Evolutionary conservation across 2,113 vertebrate genomes (phyloP).

Genomic region (Notarius quadriscutis): DNA sequence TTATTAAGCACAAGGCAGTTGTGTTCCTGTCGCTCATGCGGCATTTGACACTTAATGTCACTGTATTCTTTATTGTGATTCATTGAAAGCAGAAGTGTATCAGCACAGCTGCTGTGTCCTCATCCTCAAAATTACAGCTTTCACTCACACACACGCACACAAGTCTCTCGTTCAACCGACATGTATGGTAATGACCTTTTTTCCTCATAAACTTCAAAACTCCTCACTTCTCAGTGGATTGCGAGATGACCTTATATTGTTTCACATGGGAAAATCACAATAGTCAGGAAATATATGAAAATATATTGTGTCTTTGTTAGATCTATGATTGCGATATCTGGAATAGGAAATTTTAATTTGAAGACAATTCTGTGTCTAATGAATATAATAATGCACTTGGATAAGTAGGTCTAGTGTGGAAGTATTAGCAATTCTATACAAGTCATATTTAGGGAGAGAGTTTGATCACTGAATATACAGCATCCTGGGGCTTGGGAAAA

Average conservation of each 20-base stretch:
- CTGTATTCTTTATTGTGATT: conserved; percentile 27
- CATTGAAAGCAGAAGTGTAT: conserved; percentile 25
- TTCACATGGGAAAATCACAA: conserved; percentile 6
- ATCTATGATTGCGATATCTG: neutral
- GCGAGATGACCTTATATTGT: conserved; percentile 13
- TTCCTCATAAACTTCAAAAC: conserved; percentile 20
- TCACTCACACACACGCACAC: conserved; percentile 11
- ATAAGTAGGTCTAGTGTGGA: neutral
- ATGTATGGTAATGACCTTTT: conserved; percentile 23
- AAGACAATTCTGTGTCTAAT: neutral
- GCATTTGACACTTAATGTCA: conserved; percentile 30
- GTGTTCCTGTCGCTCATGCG: neutral
- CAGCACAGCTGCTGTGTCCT: conserved; percentile 39
- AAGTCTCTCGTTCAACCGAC: conserved; percentile 1
- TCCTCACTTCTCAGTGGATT: neutral
- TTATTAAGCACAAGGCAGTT: conserved; percentile 7
- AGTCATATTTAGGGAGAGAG: neutral
- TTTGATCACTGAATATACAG: neutral
- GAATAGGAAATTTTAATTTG: neutral
- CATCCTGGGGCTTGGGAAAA: neutral
- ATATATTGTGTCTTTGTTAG: neutral
- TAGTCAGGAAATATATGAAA: neutral
- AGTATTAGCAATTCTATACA: neutral
- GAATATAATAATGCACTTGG: neutral
- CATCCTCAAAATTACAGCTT: conserved; percentile 41